These are phyloP conservation scores for Reticulitermes lucifugus DNA, from an alignment of 2,888 invertebrate species.

Conservation along the genomic window DNA sequence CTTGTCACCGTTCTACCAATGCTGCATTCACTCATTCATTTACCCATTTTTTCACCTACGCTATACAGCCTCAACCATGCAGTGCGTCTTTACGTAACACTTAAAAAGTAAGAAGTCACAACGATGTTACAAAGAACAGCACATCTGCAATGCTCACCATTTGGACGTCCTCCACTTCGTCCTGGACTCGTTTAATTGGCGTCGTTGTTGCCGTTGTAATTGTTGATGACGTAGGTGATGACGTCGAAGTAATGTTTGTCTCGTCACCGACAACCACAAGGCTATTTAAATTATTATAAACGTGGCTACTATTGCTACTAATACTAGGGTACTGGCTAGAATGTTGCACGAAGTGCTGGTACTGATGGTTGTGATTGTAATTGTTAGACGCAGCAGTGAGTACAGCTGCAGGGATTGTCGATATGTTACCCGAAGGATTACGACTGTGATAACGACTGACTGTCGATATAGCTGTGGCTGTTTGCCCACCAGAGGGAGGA, in stretches of 20 bases:
- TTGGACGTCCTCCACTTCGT: slow-evolving; percentile 47
- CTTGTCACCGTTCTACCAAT: too few species aligned
- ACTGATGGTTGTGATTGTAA: slow-evolving; percentile 22
- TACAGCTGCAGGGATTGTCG: slow-evolving; percentile 21
- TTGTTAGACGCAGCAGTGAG: not conserved
- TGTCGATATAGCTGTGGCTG: slow-evolving; percentile 35
- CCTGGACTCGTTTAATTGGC: slow-evolving; percentile 49
- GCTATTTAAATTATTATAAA: slow-evolving; percentile 26
- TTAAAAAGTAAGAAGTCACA: too few species aligned
- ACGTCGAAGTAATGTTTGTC: slow-evolving; percentile 35
- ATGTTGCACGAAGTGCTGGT: slow-evolving; percentile 3
- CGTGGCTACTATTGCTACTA: slow-evolving; percentile 6
- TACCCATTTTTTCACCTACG: too few species aligned
- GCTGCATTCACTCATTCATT: too few species aligned
- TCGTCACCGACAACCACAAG: slow-evolving; percentile 40
- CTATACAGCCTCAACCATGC: too few species aligned
- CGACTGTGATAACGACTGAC: slow-evolving; percentile 36
- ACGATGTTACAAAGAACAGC: not conserved
- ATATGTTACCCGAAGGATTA: slow-evolving; percentile 23
- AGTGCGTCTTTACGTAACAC: too few species aligned
- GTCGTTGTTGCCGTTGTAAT: slow-evolving; percentile 45
- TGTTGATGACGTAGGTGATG: slow-evolving; percentile 44
- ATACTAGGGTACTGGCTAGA: not conserved
- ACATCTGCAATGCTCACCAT: slow-evolving; percentile 47
- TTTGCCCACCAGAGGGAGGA: slow-evolving; percentile 31